Evolutionary conservation across 2,797 vertebrate species (phyloP).

Genomic region (Hephaestus fuliginosus): DNA sequence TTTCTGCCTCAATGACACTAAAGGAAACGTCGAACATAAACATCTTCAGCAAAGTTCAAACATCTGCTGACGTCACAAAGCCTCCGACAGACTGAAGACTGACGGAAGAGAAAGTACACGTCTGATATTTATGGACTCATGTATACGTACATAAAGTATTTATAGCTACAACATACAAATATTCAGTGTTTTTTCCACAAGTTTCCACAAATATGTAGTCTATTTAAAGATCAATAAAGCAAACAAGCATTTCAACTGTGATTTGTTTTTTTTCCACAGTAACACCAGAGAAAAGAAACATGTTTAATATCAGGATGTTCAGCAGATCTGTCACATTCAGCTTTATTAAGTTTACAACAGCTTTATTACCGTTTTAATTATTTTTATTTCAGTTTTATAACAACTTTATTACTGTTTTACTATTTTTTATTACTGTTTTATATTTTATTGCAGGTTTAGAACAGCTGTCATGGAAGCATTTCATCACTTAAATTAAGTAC

Average conservation of each 20-base stretch:
- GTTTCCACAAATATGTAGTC: neutral
- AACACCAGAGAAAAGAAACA: neutral
- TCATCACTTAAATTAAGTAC: too few relatives aligned
- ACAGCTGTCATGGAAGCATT: too few relatives aligned
- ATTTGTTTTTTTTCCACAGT: neutral
- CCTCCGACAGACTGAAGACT: neutral
- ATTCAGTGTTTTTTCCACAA: neutral
- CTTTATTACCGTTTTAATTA: too few relatives aligned
- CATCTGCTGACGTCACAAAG: neutral
- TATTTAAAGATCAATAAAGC: neutral
- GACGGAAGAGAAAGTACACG: neutral
- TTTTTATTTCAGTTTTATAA: too few relatives aligned
- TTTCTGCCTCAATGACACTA: neutral
- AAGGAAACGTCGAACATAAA: neutral
- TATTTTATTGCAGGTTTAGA: too few relatives aligned
- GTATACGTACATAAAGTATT: neutral
- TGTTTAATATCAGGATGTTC: neutral
- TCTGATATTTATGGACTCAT: neutral
- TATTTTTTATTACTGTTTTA: too few relatives aligned
- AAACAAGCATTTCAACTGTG: neutral
- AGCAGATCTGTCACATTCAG: too few relatives aligned
- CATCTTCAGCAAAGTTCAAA: neutral
- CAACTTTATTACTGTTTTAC: too few relatives aligned
- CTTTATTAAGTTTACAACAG: too few relatives aligned
- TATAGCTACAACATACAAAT: neutral